Conservation (phyloP, 2,113 vertebrate species). For the Microcebus lehilahytsara region DNA sequence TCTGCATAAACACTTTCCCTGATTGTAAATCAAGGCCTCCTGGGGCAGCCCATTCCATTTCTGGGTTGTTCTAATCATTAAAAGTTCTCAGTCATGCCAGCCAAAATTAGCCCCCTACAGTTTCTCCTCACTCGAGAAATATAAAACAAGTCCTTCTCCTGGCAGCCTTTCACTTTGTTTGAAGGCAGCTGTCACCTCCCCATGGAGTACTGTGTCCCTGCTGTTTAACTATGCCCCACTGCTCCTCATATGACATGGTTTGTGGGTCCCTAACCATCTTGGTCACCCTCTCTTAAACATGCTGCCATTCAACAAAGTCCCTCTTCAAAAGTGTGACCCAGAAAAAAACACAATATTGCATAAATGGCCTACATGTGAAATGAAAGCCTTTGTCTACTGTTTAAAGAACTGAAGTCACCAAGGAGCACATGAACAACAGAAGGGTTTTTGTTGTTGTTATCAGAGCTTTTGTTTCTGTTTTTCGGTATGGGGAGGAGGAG, state of each 20-base stretch:
- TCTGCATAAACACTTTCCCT: conserved; percentile 40
- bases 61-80: conserved; percentile 55
- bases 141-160: conserved; percentile 10
- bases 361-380: background rate
- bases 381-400: background rate
- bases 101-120: conserved; percentile 60
- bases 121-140: conserved; percentile 11
- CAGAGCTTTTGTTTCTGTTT: background rate
- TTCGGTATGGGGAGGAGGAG: background rate
- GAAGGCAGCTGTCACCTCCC: conserved; percentile 55
- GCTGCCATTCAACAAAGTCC: background rate
- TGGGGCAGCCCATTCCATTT: conserved; percentile 40
- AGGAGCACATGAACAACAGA: background rate
- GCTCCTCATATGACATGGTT: conserved; percentile 18
- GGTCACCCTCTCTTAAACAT: background rate
- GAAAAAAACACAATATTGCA: background rate
- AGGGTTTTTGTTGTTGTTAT: background rate
- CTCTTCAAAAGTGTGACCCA: conserved; percentile 14
- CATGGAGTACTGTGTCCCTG: background rate
- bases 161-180: conserved; percentile 33
- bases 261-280: background rate
- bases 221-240: conserved; percentile 31
- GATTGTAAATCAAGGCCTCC: conserved; percentile 60
- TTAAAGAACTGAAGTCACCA: background rate
- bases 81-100: conserved; percentile 41